Evolutionary conservation across 1,140 invertebrate species (phyloP).

Genomic region (Diorhabda elongata): DNA sequence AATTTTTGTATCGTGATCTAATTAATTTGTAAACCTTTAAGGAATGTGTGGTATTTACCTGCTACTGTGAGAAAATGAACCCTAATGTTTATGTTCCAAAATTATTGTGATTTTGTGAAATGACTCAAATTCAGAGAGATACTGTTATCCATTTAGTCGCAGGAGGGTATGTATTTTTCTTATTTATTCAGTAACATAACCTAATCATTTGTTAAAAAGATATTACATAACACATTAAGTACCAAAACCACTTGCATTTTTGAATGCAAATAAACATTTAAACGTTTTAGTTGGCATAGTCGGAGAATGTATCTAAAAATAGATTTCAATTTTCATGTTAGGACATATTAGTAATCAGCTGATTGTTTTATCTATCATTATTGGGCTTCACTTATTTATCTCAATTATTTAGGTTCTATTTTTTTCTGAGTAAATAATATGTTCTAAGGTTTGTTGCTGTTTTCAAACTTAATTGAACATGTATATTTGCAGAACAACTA

Average conservation of each 20-base stretch:
- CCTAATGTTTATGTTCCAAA: conserved; percentile 6
- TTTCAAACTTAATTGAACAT: no score
- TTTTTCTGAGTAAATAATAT: no score
- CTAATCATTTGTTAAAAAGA: no score
- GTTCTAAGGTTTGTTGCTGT: no score
- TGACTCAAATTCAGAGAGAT: conserved; percentile 72
- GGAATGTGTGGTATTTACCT: background rate
- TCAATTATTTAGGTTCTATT: no score
- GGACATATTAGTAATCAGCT: background rate
- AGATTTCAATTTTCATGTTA: background rate
- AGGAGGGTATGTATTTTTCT: conserved; percentile 68
- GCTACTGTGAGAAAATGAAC: background rate
- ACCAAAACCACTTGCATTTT: no score
- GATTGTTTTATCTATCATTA: conserved; percentile 24
- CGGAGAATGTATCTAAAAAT: background rate
- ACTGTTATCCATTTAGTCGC: conserved; percentile 81
- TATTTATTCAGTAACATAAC: background rate
- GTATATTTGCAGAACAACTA: no score
- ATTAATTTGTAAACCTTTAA: background rate
- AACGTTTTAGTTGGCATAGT: no score
- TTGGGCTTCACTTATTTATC: background rate
- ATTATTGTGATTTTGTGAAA: conserved; percentile 40
- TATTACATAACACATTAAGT: no score
- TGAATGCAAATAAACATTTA: no score
- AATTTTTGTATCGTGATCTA: no score